Evolutionary conservation across 2,113 vertebrate species (phyloP).

Genomic region (Chaetodon trifascialis): DNA sequence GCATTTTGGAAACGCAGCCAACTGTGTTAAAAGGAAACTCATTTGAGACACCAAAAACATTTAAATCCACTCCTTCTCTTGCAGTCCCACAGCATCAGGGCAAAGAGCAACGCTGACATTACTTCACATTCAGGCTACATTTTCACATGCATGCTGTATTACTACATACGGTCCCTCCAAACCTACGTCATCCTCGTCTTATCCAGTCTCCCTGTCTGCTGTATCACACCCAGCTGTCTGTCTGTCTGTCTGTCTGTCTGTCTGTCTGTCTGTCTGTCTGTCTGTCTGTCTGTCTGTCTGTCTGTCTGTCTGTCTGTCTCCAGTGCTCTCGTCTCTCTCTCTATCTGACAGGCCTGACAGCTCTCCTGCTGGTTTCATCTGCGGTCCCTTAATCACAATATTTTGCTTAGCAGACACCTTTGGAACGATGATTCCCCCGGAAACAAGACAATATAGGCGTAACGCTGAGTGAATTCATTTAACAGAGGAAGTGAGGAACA

Average conservation of each 20-base stretch:
- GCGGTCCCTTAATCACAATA: conserved; percentile 42
- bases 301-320: conserved; percentile 6
- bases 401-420: conserved; percentile 43
- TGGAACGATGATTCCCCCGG: neutral
- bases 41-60: neutral
- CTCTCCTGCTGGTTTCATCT: conserved; percentile 30
- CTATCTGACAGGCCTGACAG: conserved; percentile 26
- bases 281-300: conserved; percentile 12
- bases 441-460: neutral
- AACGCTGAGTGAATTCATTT: neutral
- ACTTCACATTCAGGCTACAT: neutral
- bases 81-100: neutral
- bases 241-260: conserved; percentile 12
- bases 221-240: neutral
- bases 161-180: neutral
- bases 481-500: neutral
- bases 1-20: too few relatives aligned
- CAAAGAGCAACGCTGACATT: neutral
- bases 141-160: neutral
- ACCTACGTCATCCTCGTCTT: neutral
- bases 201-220: neutral
- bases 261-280: neutral
- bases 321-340: conserved; percentile 24
- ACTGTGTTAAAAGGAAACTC: neutral
- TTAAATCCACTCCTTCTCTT: neutral